Evolutionary conservation across 2,113 vertebrate species (phyloP).

Genomic region (zebrafish (Danio rerio)): GRCz12tu NC_133196.1:19614501-19615000

Average conservation of each 20-base stretch:
- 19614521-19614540: too few species aligned
- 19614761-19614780: conserved; percentile 65
- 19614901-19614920: not conserved
- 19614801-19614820: conserved; percentile 52
- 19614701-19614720: conserved; percentile 37
- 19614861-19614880: not conserved
- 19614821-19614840: not conserved
- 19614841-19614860: not conserved
- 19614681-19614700: conserved; percentile 28
- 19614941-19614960: conserved; percentile 1
- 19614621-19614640: conserved; percentile 11
- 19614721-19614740: conserved; percentile 57
- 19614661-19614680: not conserved
- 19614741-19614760: conserved; percentile 59
- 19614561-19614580: not conserved
- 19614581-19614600: not conserved
- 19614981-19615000: conserved; percentile 16
- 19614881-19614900: not conserved
- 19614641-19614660: not conserved
- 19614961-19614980: conserved; percentile 20
- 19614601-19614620: conserved; percentile 4
- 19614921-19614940: not conserved
- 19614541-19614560: too few species aligned
- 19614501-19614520: too few species aligned
- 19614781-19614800: conserved; percentile 70